A percentile compares a stretch with the other conserved stretches of the same genome.
These are phyloP conservation scores for Platysternon megacephalum DNA, from an alignment of 2,113 vertebrate genomes.

Conservation along the genomic window DNA sequence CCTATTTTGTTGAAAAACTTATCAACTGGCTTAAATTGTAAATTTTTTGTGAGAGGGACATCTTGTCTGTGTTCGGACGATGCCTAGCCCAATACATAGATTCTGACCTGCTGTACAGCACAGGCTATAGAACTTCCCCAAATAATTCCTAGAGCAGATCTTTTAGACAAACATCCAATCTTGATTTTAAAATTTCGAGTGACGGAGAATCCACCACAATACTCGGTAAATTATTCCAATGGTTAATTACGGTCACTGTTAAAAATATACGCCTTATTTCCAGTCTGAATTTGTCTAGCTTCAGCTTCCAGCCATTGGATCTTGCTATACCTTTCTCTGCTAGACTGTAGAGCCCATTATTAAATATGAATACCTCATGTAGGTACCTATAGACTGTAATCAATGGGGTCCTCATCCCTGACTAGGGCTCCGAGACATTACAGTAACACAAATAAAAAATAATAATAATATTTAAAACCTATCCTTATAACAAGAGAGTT, in stretches of 20 bases:
- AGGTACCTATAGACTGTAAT: neutral
- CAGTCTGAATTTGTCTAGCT: neutral
- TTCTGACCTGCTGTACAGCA: neutral
- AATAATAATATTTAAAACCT: neutral
- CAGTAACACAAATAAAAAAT: constrained; percentile 26
- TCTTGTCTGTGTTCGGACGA: neutral
- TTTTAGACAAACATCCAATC: neutral
- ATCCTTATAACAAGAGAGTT: constrained; percentile 31
- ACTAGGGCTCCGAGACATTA: neutral
- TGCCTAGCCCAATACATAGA: neutral
- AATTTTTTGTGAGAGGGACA: neutral
- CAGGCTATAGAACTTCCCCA: too few relatives aligned
- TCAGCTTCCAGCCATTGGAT: neutral
- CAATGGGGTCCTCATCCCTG: neutral
- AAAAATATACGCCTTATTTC: neutral
- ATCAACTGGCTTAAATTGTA: neutral
- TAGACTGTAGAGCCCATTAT: neutral
- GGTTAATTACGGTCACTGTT: neutral
- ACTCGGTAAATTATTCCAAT: neutral
- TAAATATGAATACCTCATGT: neutral
- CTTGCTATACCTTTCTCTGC: neutral
- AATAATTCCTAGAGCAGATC: neutral
- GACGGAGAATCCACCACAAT: neutral
- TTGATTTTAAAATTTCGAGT: neutral
- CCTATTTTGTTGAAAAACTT: neutral